phyloP scores from a whole-genome alignment of 2,113 vertebrate species.

The Campylomormyrus numenius region DNA sequence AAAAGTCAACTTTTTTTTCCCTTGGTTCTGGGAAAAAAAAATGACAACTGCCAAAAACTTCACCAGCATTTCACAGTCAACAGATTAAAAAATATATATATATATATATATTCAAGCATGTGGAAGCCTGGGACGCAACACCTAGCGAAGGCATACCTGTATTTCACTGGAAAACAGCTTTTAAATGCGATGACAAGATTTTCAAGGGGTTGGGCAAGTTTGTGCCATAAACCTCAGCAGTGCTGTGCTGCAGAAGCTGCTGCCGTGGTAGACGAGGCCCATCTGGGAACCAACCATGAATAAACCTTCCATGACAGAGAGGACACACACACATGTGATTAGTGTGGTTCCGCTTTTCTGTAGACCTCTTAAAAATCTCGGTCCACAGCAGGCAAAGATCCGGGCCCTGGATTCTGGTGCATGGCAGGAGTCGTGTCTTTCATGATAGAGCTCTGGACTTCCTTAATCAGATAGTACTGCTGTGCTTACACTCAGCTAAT shows the following conservation, averaged over 20 bases:
- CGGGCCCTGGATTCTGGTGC: neutral
- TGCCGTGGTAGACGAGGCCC: neutral
- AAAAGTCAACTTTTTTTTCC: neutral
- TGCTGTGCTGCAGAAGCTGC: neutral
- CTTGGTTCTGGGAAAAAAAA: neutral
- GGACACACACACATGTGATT: neutral
- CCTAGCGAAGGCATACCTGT: neutral
- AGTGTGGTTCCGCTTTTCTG: neutral
- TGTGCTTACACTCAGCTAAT: constrained; percentile 22
- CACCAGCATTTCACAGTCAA: constrained; percentile 2
- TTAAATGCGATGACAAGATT: neutral
- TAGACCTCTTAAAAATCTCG: constrained; percentile 9
- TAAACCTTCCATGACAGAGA: neutral
- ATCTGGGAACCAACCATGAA: neutral
- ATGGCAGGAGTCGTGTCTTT: neutral
- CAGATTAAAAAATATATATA: neutral
- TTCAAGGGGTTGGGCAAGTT: neutral
- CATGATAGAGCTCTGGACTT: constrained; percentile 24
- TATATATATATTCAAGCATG: neutral
- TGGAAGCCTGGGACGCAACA: neutral
- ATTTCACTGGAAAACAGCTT: neutral
- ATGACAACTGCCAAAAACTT: neutral
- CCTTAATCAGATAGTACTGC: constrained; percentile 30
- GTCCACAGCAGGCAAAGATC: neutral
- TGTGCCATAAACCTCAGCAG: neutral